Base-by-base conservation (phyloP, 2,113 vertebrate species). In the Python bivittatus region DNA sequence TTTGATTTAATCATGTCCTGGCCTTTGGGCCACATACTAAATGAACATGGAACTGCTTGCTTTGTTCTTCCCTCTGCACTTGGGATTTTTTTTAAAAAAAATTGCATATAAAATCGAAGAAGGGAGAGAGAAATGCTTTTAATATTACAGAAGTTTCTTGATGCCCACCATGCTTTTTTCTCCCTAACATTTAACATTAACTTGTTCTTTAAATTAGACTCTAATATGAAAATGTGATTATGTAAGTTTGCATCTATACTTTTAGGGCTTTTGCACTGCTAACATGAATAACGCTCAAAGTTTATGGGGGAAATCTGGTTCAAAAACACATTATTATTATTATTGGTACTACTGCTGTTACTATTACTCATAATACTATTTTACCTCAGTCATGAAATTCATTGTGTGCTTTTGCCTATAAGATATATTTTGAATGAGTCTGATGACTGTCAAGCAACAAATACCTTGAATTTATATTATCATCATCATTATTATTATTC, bases 1-100 rank as follows among this genome's bases (percentile, higher is more conserved):
- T 90, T 79, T 86, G 83, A 92, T 92, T 86, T 84, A 93, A 91
- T 93, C 86, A 93, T 38, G n/a, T 52, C n/a, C 17, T 92, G 93
- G 72, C 58, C 86, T 93, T 88, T 93, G 85, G 79, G 44, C 90
- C 88, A 42, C 60, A 52, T 79, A 86, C 57, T 72, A 83, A 91
- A 91, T 86, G 42, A 54, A 56, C 58, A 10, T 79, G 53, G 89
- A 60, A 23, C 60, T 83, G 61, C 61, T 13, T 54, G 52, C 12
- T n/a, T 91, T 17, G 57, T 48, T 85, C 57, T n/a, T 89, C 33
- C 38, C 60, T 92, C 83, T 86, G 60, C 60, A 53, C 12, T 23
- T 90, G 87, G 29, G 68, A 56, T 86, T 23, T 33, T 48, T 27
- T 53, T 20, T 64, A 61, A 25, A 84, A 53, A 88, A 68, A 89